Evolutionary conservation across 1,140 invertebrate species (phyloP), one percentile per base, ranked within the genome.

Genomic region (Oscheius sp.): DNA sequence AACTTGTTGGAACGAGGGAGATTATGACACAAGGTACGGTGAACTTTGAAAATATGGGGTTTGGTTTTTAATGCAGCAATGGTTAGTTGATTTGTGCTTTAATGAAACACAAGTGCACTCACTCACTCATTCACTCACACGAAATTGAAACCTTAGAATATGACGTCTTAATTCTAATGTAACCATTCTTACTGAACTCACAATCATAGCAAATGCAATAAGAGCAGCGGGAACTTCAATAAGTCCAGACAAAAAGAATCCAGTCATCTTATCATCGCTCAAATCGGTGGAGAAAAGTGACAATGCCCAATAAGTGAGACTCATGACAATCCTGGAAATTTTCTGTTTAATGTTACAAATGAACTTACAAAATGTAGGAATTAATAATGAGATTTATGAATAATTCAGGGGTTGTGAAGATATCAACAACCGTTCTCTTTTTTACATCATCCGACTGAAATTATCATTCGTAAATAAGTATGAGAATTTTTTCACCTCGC

Each of bases 221-320:
- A 77, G 52, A 1, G 62, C 76, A 18, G 73, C 66, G 13, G 76
- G 76, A 4, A 77, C 32, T 36, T 77, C 76, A 23, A 77, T 66
- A 15, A 77, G 46, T 1, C 76, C 76, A 1, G 76, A 77, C 20
- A 77, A 68, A 23, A 77, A 71, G 32, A 68, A 77, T 23, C 76
- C 76, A 28, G 68, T 76, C 29, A 74, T 76, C 35, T 77, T 63
- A 45, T 77, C 68, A 65, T 77, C 76, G 7, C 61, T 68, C 15
- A 77, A 45, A 2, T 77, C 76, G 4, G 68, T 73, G 20, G 70
- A 74, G 70, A 78, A 77, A 15, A 77, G 65, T 1, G 76, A 77
- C 2, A 77, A 68, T 31, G 62, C 76, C 76, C 76, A 77, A 62
- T 77, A 77, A n/a, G 68, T 71, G 1, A 64, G 34, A 31, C 65